Base-by-base conservation (phyloP, 23 tunicate genomes). In the Ciona savignyi region DNA sequence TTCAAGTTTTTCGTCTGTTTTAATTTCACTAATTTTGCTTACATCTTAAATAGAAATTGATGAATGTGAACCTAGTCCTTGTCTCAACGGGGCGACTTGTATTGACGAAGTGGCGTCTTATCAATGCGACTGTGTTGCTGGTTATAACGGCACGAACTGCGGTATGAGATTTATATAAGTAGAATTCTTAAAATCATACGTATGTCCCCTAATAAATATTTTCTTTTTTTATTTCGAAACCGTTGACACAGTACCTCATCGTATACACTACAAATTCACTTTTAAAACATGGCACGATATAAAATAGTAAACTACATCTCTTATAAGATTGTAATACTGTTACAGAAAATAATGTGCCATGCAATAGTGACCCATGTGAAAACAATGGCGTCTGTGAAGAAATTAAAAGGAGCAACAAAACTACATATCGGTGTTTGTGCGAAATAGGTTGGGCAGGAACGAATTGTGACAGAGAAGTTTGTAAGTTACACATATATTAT, bases 61-160 rank as follows among this genome's bases (percentile, higher is more conserved):
- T 60, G 97, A 91, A 80, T 91, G 97, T 66, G 97, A 91, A 35
- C 84, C 86, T 32, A 60, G 72, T 48, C 98, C 98, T 25, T 93
- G 98, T 76, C 74, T 75, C 60, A 85, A 93, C 62, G 88, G 77
- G 24, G 98, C 83, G 64, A 81, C 85, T 32, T 93, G 98, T 71
- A 19, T n/a, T 19, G 88, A 85, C 71, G 34, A 35, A 60, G 2
- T 81, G 21, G 73, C 72, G 32, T 15, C 29, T 2, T 93, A 68
- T 68, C 25, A 30, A 23, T 93, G 98, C 60, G 68, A 74, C 15
- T 93, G 98, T 78, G 26, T 0, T 15, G 77, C 4, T 9, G 93
- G 85, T 25, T 93, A 34, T 63, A 25, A n/a, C 20, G 98, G 98
- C 33, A 62, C 29, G 3, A 30, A 65, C 28, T 93, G 98, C 70